These are phyloP conservation scores for Peromyscus leucopus DNA, from an alignment of 2,113 vertebrate genomes.

Conservation along the genomic window DNA sequence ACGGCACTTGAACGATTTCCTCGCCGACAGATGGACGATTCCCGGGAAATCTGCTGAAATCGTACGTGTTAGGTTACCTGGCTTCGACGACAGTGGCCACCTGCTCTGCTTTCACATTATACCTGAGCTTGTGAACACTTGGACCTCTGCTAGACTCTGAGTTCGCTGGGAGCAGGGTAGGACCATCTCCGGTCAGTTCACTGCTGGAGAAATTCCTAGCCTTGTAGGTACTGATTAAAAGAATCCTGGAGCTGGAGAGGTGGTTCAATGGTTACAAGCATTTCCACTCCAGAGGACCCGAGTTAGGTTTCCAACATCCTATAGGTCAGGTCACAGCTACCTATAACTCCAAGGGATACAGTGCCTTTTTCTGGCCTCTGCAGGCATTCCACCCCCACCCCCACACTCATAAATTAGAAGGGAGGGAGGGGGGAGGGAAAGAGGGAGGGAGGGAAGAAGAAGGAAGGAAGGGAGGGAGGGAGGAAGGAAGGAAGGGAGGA, in stretches of 20 bases:
- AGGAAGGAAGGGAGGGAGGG: background rate
- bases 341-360: background rate
- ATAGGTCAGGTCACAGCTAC: background rate
- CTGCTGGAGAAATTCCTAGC: background rate
- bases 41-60: background rate
- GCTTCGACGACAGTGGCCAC: background rate
- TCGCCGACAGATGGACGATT: background rate
- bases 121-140: background rate
- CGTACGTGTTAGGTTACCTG: background rate
- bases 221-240: background rate
- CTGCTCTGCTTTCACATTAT: background rate
- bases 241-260: background rate
- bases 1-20: background rate
- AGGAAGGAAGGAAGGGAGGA: background rate
- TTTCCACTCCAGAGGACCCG: background rate
- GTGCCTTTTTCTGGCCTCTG: background rate
- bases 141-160: background rate
- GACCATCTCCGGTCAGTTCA: background rate
- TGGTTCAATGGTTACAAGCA: background rate
- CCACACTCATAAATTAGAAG: background rate
- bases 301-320: background rate
- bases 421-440: background rate
- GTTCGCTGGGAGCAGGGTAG: background rate
- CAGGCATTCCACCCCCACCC: too few relatives aligned
- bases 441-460: too few relatives aligned